A percentile compares a stretch with the other conserved stretches of the same genome.
Evolutionary conservation across 2,888 invertebrate species (phyloP).

Genomic region (Margaritifera margaritifera): DNA sequence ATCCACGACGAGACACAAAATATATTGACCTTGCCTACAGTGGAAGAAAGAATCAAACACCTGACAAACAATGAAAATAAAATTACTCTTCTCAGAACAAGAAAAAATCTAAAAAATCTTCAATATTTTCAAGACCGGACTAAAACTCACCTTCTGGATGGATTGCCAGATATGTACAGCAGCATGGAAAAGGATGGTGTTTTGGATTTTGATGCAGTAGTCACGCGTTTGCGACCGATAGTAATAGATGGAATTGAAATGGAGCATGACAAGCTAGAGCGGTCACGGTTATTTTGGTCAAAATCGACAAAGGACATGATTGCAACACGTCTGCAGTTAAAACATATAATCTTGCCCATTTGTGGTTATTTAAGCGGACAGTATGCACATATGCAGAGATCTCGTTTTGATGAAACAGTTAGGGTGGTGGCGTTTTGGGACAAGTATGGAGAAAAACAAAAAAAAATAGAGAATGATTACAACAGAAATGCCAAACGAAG

Average conservation of each 20-base stretch:
- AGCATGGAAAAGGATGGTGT: constrained; percentile 40
- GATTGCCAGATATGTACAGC: constrained; percentile 79
- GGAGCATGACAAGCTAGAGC: constrained; percentile 8
- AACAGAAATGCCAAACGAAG: too few relatives aligned
- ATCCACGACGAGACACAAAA: constrained; percentile 49
- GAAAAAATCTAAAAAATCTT: constrained; percentile 1
- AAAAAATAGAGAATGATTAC: too few relatives aligned
- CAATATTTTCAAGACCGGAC: constrained; percentile 84
- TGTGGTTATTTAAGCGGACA: constrained; percentile 18
- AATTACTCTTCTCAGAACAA: neutral
- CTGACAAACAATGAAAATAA: constrained; percentile 30
- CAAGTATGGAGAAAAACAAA: constrained; percentile 57
- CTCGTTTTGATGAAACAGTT: constrained; percentile 83
- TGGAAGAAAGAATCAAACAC: constrained; percentile 48
- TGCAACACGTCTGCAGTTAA: constrained; percentile 18
- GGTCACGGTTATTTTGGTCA: too few relatives aligned
- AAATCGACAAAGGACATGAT: too few relatives aligned
- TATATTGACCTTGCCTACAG: constrained; percentile 30
- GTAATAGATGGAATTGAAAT: neutral
- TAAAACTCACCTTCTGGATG: constrained; percentile 81
- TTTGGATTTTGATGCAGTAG: too few relatives aligned
- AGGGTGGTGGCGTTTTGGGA: constrained; percentile 89
- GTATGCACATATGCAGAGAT: constrained; percentile 49
- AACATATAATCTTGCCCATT: constrained; percentile 11
- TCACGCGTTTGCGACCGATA: too few relatives aligned